These are phyloP conservation scores for Octonoba sinensis DNA, from an alignment of 2,888 invertebrate species.

Conservation along the genomic window DNA sequence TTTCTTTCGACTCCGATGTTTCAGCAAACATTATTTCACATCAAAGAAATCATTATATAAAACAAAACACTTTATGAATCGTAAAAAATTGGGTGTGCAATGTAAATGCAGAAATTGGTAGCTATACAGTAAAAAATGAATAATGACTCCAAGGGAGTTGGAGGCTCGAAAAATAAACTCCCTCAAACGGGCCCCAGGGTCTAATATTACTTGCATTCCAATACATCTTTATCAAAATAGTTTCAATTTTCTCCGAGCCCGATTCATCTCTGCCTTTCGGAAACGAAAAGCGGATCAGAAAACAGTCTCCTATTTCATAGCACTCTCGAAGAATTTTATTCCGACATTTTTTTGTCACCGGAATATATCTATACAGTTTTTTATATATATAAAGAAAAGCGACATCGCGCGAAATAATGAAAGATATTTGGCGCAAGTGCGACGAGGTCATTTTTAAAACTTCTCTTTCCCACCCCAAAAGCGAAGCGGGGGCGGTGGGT, in stretches of 20 bases:
- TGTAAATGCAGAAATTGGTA: too few relatives aligned
- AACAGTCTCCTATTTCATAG: constrained; percentile 53
- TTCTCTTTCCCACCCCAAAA: constrained; percentile 3
- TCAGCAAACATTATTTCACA: too few relatives aligned
- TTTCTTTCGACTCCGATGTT: too few relatives aligned
- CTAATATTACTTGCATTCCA: constrained; percentile 63
- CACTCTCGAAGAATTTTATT: constrained; percentile 30
- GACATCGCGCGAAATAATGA: constrained; percentile 63
- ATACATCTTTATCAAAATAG: constrained; percentile 63
- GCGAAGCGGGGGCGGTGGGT: not conserved
- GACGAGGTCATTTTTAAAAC: constrained; percentile 55
- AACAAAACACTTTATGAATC: too few relatives aligned
- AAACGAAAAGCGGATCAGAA: constrained; percentile 46
- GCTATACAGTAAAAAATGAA: too few relatives aligned
- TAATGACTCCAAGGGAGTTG: not conserved
- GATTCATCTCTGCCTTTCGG: constrained; percentile 44
- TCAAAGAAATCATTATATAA: too few relatives aligned
- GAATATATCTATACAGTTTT: not conserved
- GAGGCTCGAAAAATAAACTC: constrained; percentile 51
- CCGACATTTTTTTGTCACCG: constrained; percentile 4
- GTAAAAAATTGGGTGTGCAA: too few relatives aligned
- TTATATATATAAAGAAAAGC: constrained; percentile 33
- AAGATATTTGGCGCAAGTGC: constrained; percentile 63
- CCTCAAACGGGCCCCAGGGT: constrained; percentile 50
- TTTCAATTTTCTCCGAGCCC: constrained; percentile 36